Base-by-base conservation (phyloP, 2,888 invertebrate genomes). In the Lochmaea crataegi region DNA sequence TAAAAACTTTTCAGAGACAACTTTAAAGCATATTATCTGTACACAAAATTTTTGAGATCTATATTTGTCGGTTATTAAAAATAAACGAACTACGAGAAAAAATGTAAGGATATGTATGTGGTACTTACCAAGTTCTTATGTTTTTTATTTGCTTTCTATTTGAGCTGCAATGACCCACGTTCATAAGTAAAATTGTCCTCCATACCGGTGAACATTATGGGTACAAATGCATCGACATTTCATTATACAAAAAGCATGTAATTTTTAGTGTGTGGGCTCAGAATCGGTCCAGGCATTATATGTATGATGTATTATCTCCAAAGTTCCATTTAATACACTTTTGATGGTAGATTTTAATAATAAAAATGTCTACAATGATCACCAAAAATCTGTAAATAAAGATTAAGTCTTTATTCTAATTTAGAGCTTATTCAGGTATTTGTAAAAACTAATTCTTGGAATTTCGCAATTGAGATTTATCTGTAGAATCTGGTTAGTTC, bases 271-370 rank as follows among this genome's bases (percentile, higher is more conserved):
- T 70, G 64, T 64, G 70, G 70, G 48, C 70, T 61, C 61, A 57
- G 57, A 12, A 51, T 69, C 64, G 69, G 69, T 69, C 70, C 70
- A 70, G 70, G 70, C 70, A 70, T 70, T 70, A 64, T 70, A 70
- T 57, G 41, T 70, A 70, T 70, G 64, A 56, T 64, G 70, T 70
- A 65, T 64, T 70, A 65, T 70, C 70, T 70, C 70, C 58, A 57
- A 70, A 56, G 42, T 66, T 61, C 16, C 61, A 57, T 70, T 70
- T 65, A 41, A 26, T 68, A 68, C 68, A 60, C 48, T 18, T 67
- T 51, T 58, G 16, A 58, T 42, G 11, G 16, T 58, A 69, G 45
- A 70, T 57, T 32, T n/a, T 57, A 64, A 32, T 26, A 63, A 63
- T 42, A 64, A 48, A 58, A 42, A 16, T 57, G n/a, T 22, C 22